Conservation (phyloP, 1,140 invertebrate species). For the Ceratosolen solmsi region DNA sequence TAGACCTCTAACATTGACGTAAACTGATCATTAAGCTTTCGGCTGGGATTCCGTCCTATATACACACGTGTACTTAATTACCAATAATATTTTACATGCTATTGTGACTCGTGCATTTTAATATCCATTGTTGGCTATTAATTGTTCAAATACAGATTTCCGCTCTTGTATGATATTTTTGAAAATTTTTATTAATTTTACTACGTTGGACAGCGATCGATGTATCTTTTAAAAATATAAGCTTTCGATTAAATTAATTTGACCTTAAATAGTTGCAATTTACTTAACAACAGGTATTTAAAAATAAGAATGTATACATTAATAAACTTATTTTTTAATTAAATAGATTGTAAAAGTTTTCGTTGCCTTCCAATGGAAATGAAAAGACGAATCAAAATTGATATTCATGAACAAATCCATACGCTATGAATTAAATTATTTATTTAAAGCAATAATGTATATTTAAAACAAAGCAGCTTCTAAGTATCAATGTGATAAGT, state of each 20-base stretch:
- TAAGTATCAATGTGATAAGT: too few species aligned
- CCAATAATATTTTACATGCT: not conserved
- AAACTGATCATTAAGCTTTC: conserved; percentile 10
- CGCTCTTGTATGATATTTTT: not conserved
- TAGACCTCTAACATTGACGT: conserved; percentile 1
- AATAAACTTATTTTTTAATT: too few species aligned
- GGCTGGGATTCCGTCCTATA: not conserved
- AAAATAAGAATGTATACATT: too few species aligned
- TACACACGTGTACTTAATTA: not conserved
- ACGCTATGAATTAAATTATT: not conserved
- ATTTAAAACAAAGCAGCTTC: too few species aligned
- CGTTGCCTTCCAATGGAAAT: not conserved
- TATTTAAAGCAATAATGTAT: not conserved
- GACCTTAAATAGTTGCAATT: not conserved
- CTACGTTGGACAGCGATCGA: not conserved
- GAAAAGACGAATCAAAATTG: not conserved
- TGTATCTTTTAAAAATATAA: not conserved
- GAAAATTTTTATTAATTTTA: not conserved
- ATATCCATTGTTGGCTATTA: conserved; percentile 8
- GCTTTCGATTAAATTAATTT: not conserved
- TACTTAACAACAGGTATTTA: too few species aligned
- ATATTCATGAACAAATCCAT: not conserved
- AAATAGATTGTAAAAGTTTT: too few species aligned
- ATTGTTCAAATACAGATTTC: not conserved
- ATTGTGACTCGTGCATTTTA: not conserved